Percentiles rank a stretch among this genome's conserved stretches.
These are phyloP conservation scores for Drosophila nasuta DNA, from an alignment of 1,140 invertebrate genomes.

Conservation along the genomic window DNA sequence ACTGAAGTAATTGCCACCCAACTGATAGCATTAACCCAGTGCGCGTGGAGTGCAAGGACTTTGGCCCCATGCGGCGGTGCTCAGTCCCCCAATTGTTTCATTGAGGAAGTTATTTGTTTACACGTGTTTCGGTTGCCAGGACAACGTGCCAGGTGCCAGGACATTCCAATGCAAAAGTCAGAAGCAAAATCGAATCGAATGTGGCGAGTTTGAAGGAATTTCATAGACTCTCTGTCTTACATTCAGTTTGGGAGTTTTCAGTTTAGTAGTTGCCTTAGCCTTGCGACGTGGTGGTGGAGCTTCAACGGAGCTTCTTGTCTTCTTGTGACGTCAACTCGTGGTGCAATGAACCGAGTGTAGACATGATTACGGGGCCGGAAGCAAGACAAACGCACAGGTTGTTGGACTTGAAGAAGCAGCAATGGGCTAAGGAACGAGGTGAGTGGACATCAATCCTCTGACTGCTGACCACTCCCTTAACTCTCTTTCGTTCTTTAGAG, in stretches of 20 bases:
- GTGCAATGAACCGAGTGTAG: conserved; percentile 60
- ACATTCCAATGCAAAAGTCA: conserved; percentile 43
- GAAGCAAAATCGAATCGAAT: conserved; percentile 27
- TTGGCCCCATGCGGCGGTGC: conserved; percentile 38
- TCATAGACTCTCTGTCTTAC: conserved; percentile 14
- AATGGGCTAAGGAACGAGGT: conserved; percentile 90
- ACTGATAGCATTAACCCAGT: conserved; percentile 68
- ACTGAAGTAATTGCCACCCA: background rate
- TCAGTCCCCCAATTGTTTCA: background rate
- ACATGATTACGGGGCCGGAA: conserved; percentile 81
- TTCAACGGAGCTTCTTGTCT: background rate
- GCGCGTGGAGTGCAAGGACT: conserved; percentile 72
- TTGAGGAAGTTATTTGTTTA: conserved; percentile 53
- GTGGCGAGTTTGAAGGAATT: conserved; percentile 46
- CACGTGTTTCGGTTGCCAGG: conserved; percentile 40
- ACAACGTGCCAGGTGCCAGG: conserved; percentile 17
- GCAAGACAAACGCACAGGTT: conserved; percentile 85
- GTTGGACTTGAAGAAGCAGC: conserved; percentile 89
- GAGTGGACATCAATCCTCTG: conserved; percentile 24
- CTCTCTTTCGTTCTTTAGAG: conserved; percentile 84
- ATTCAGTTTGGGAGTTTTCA: conserved; percentile 21
- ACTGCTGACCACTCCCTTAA: too few species aligned
- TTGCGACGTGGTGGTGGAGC: conserved; percentile 37
- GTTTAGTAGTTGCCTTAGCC: conserved; percentile 26
- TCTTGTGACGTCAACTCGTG: conserved; percentile 47